Evolutionary conservation across 2,797 vertebrate species (phyloP), one percentile per base, ranked within the genome.

Genomic region (Poeciliopsis infans): DNA sequence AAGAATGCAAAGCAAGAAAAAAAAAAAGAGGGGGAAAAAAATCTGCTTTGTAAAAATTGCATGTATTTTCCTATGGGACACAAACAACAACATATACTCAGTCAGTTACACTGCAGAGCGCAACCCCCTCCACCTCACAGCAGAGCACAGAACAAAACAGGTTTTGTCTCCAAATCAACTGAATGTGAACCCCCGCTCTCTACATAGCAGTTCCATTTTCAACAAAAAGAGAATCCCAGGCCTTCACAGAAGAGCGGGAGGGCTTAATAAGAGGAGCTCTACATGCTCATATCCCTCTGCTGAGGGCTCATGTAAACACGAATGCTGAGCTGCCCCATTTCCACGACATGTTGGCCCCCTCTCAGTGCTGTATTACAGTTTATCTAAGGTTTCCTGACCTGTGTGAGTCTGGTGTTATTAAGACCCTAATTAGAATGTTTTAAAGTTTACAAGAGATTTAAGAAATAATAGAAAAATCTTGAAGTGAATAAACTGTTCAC

Each of bases 141-240:
- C 91, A 87, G 76, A 80, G 83, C 75, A 72, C 83, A 82, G 90
- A 92, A 95, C 93, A 95, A 95, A 93, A 94, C 93, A 91, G 84
- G 93, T 93, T 93, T 87, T 95, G 94, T 95, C 86, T 92, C 83
- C 79, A 55, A 81, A 90, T 92, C 89, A 92, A 87, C 91, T 85
- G 88, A 94, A 92, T 90, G 90, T 89, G 91, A 94, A 92, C 92
- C 92, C 87, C 93, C 88, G 10, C 88, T 89, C 93, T 88, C 86
- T 39, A 51, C 85, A 76, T 80, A 78, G n/a, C 82, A 20, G 82
- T 74, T 83, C 74, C 76, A 68, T 55, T 80, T 87, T 68, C 76
- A 75, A 80, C 86, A 41, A 41, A 87, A 75, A 88, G 87, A 85
- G 76, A 74, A 84, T 90, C 89, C 83, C 81, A 81, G 83, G 86